These are phyloP conservation scores for Morpho deidamia DNA, from an alignment of 2,888 invertebrate genomes.

Conservation along the genomic window DNA sequence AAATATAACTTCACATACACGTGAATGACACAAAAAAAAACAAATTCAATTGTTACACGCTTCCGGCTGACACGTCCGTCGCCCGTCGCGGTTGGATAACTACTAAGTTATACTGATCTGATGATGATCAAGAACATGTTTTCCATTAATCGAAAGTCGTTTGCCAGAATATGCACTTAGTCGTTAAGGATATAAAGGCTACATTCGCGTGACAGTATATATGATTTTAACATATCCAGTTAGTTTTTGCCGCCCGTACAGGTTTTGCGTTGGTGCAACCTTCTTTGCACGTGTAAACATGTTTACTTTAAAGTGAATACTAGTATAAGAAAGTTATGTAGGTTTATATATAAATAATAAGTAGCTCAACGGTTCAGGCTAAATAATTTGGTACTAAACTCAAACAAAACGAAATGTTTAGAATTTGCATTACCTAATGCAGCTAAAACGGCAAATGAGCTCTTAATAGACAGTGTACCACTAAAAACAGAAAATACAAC, in stretches of 20 bases:
- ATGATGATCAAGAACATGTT: conserved; percentile 27
- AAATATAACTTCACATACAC: conserved; percentile 33
- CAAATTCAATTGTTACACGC: background rate
- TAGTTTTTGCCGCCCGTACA: background rate
- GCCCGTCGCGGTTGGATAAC: conserved; percentile 34
- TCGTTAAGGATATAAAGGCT: conserved; percentile 24
- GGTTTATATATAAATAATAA: no score
- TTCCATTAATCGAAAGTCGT: conserved; percentile 10
- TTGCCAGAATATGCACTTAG: conserved; percentile 40
- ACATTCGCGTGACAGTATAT: conserved; percentile 24
- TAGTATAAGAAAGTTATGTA: conserved; percentile 2
- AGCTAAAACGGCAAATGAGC: no score
- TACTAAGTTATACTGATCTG: conserved; percentile 46
- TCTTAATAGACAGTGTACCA: no score
- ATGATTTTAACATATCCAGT: conserved; percentile 18
- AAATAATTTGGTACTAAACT: no score
- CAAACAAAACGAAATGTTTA: no score
- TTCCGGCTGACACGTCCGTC: conserved; percentile 36
- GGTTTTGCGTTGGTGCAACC: background rate
- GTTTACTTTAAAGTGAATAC: conserved; percentile 2
- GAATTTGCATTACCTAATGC: no score
- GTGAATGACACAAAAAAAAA: conserved; percentile 39
- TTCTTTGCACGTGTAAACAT: conserved; percentile 1
- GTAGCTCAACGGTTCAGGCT: no score
- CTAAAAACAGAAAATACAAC: no score